Conservation (phyloP, 2,888 invertebrate species). For the Ennomos erosarius region DNA sequence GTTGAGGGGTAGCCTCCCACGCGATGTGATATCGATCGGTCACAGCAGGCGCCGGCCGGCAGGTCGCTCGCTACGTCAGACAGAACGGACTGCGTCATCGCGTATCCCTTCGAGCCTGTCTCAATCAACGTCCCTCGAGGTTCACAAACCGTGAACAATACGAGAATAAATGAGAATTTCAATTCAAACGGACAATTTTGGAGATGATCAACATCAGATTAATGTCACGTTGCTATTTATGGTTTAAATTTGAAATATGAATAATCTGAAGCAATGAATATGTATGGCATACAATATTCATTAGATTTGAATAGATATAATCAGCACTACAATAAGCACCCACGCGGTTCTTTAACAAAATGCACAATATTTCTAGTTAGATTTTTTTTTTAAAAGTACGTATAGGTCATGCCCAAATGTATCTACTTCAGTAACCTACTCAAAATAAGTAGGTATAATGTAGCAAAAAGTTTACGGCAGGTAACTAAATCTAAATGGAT, state of each 20-base stretch:
- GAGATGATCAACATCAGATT: conserved; percentile 9
- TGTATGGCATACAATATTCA: background rate
- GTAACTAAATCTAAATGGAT: conserved; percentile 15
- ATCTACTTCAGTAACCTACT: no score
- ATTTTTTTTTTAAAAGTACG: no score
- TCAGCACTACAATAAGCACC: no score
- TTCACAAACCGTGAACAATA: conserved; percentile 33
- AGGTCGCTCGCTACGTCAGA: conserved; percentile 65
- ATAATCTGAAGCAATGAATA: conserved; percentile 5
- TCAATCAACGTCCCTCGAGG: conserved; percentile 52
- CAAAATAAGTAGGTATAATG: no score
- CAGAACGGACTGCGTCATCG: conserved; percentile 72
- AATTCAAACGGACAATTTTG: conserved; percentile 7
- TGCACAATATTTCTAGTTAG: no score
- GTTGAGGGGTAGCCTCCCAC: conserved; percentile 67
- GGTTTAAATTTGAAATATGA: conserved; percentile 2
- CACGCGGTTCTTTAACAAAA: no score
- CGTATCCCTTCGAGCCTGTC: conserved; percentile 56
- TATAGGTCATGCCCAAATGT: no score
- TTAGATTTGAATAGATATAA: conserved; percentile 14
- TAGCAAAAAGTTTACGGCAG: no score
- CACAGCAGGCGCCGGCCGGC: conserved; percentile 65
- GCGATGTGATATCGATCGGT: conserved; percentile 72
- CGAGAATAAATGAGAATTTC: conserved; percentile 14
- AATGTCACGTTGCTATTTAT: conserved; percentile 7